Percentiles rank a stretch among this genome's conserved stretches.
phyloP scores from a whole-genome alignment of 2,797 vertebrate species.

The Pygocentrus nattereri region DNA sequence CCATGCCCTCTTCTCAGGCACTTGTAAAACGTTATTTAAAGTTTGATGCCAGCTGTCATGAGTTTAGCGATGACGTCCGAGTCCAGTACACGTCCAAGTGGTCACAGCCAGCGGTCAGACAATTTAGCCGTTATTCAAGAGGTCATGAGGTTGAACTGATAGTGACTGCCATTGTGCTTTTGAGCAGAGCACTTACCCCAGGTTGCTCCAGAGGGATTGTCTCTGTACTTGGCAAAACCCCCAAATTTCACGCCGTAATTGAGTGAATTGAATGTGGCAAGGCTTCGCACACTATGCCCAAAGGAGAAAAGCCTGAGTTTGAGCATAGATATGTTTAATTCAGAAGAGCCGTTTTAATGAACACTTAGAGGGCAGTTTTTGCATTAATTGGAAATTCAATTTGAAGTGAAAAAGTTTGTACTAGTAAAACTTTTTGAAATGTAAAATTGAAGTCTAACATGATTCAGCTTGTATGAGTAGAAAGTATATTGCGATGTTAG shows the following conservation, averaged over 20 bases:
- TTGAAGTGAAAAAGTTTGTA: no score
- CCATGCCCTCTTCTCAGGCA: background rate
- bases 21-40: background rate
- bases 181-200: background rate
- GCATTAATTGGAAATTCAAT: no score
- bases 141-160: slow-evolving; percentile 2
- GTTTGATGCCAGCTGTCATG: background rate
- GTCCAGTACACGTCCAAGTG: background rate
- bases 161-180: background rate
- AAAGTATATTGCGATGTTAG: no score
- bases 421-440: no score
- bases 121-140: background rate
- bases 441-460: no score
- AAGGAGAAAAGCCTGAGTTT: background rate
- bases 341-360: no score
- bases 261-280: background rate
- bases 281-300: background rate
- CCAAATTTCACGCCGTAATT: background rate
- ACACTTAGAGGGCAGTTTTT: no score
- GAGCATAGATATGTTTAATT: background rate
- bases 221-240: background rate
- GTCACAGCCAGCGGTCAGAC: background rate
- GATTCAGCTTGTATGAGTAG: no score
- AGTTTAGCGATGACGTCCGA: background rate
- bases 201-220: background rate